Base-by-base conservation (phyloP, 35 echinoderm and acorn worm genomes). In the Stichopus chloronotus region DNA sequence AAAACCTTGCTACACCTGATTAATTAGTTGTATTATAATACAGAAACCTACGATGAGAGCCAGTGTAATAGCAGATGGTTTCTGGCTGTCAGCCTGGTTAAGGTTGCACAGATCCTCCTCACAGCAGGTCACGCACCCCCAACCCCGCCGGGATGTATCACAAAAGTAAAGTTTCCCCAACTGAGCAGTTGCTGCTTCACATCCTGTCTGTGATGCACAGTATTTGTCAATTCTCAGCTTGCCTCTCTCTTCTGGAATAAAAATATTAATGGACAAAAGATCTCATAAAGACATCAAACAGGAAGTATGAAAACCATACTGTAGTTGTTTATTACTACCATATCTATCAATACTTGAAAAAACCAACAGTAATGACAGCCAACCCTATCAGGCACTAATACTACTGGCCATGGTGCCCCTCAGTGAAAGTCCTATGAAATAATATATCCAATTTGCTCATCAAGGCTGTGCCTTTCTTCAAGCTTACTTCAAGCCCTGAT, bases 91-190 rank as follows among this genome's bases (percentile, higher is more conserved):
- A 14, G 61, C 43, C 10, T 83, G 16, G 22, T 5, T 84, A 21
- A 16, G 90, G 52, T 30, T 86, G 87, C 96, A 98, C 22, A 93
- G 83, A 59, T 98, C 96, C 58, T 53, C 83, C 19, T 86, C 71
- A 24, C 96, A 98, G 90, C 96, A 98, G 63, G 95, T 92, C 52
- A 98, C 92, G 79, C 96, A 95, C 1, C 94, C 96, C 96, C 94
- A 98, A 55, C 88, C 96, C 19, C 17, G 57, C 68, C 94, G 55
- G 2, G 88, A 92, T 84, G 82, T 90, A 85, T 95, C 96, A 69
- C 96, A 98, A 22, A 92, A 98, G 63, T 98, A 98, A 11, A 87
- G 90, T 58, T 98, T 98, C 63, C 71, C 83, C 19, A 98, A 90
- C 25, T 98, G 96, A 53, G 54, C 69, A 52, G 90, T 94, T 13